Evolutionary conservation across 2,888 invertebrate genomes (phyloP), one percentile per base, ranked within the genome.

Genomic region (Ophion ventricosus): DNA sequence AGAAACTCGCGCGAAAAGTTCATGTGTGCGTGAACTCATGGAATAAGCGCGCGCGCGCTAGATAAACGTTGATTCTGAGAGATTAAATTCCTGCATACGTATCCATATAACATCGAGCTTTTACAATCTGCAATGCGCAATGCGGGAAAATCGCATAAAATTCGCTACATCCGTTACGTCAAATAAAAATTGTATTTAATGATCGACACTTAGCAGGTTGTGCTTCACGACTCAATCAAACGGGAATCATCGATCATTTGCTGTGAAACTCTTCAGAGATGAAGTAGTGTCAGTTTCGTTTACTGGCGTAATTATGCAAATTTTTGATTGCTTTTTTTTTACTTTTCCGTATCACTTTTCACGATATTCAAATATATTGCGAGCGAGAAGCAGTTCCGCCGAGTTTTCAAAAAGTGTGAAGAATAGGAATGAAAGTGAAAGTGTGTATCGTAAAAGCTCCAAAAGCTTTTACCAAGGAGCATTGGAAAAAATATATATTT

Each of bases 11-110:
- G 57, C 63, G 57, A 75, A 78, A 74, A 49, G 73, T 66, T n/a
- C 59, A 11, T 79, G 70, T 85, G 82, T 80, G 79, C 61, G 85
- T 59, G 64, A 85, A 57, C 79, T 80, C 74, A 59, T 61, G 56
- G 72, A 73, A 67, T 73, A 61, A 74, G 82, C 72, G 72, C 78
- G 82, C 78, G 82, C 67, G 84, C 84, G 81, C 81, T 72, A 85
- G 84, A 82, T 82, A 85, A 85, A 82, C 80, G 84, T 76, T 85
- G 84, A 85, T 85, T 77, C 80, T 66, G 61, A 70, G 26, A 64
- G 84, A 85, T 85, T 85, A 85, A 82, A 85, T 85, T 85, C 84
- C 82, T 82, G 84, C 84, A 85, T 85, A 76, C 43, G 14, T 76
- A 26, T 57, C 25, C 66, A 59, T 64, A 56, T 54, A 63, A 79